phyloP scores from a whole-genome alignment of 1,140 invertebrate genomes.

The Brachionus sp. region DNA sequence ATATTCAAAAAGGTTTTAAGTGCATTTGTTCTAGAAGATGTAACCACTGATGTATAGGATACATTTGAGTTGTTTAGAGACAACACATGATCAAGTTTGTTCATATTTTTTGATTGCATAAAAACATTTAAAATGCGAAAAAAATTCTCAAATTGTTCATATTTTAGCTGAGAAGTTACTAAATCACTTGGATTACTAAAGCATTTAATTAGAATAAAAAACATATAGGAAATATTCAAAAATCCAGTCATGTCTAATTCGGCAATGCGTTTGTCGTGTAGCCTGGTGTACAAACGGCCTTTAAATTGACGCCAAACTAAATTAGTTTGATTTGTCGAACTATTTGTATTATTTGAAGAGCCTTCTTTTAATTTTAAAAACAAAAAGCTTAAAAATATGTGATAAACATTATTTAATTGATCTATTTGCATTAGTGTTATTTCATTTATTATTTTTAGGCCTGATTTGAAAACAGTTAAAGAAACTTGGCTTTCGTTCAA shows the following conservation, averaged over 20 bases:
- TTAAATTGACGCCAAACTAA: constrained; percentile 42
- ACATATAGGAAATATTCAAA: constrained; percentile 2
- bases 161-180: background rate
- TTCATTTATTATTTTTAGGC: background rate
- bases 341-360: background rate
- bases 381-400: constrained; percentile 31
- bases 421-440: background rate
- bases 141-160: constrained; percentile 42
- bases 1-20: background rate
- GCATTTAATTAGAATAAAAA: constrained; percentile 37
- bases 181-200: background rate
- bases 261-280: constrained; percentile 40
- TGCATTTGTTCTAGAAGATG: constrained; percentile 1
- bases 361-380: constrained; percentile 5
- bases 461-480: background rate
- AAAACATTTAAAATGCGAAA: constrained; percentile 30
- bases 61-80: background rate
- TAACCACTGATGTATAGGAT: background rate
- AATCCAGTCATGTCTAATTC: constrained; percentile 25
- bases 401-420: background rate
- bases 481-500: background rate
- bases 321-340: background rate
- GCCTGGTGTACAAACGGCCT: constrained; percentile 35
- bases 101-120: constrained; percentile 25
- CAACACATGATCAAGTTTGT: background rate